Evolutionary conservation across 2,113 vertebrate species (phyloP).

Genomic region (Chloropsis hardwickii): DNA sequence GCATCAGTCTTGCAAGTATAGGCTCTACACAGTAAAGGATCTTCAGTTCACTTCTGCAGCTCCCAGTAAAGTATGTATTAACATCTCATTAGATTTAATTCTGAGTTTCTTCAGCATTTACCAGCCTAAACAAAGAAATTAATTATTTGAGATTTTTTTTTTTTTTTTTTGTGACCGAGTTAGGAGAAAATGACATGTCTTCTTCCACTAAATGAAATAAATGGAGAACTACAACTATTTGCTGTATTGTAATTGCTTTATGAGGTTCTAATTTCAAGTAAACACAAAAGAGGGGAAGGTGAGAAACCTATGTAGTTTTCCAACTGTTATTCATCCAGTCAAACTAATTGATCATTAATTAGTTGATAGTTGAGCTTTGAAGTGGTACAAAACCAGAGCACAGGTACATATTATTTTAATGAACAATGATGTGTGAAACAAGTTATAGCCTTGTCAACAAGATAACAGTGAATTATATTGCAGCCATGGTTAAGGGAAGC

Average conservation of each 20-base stretch:
- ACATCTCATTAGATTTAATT: not conserved
- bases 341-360: slow-evolving; percentile 64
- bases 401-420: slow-evolving; percentile 67
- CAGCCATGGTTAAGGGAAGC: slow-evolving; percentile 13
- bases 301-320: slow-evolving; percentile 10
- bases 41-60: not conserved
- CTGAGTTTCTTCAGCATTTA: not conserved
- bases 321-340: slow-evolving; percentile 3
- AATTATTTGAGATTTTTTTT: not conserved
- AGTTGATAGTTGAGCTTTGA: slow-evolving; percentile 56
- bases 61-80: not conserved
- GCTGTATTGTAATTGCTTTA: not conserved
- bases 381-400: slow-evolving; percentile 36
- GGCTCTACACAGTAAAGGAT: not conserved
- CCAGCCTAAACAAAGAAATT: not conserved
- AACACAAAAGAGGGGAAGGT: not conserved
- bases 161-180: not conserved
- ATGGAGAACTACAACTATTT: not conserved
- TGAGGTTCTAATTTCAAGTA: slow-evolving; percentile 11
- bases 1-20: not conserved
- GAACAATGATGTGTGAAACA: slow-evolving; percentile 66
- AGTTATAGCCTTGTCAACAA: slow-evolving; percentile 70
- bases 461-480: slow-evolving; percentile 63
- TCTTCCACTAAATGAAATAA: not conserved
- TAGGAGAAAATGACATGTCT: not conserved